Conservation (phyloP, 2,113 vertebrate species). For the Grus americana region DNA sequence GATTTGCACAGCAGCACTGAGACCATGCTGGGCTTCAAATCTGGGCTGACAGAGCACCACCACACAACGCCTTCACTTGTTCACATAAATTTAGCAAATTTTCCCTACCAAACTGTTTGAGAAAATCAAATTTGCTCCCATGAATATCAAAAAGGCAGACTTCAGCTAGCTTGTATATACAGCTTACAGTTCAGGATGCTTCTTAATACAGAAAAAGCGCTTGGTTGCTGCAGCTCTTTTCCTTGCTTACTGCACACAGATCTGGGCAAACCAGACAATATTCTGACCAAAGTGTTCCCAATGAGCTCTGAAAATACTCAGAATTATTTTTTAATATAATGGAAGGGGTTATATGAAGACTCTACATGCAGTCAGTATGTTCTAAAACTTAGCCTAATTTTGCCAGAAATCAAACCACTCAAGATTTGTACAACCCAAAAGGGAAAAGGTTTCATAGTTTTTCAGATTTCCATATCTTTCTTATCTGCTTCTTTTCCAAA, state of each 20-base stretch:
- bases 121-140: background rate
- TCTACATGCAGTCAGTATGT: background rate
- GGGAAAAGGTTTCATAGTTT: background rate
- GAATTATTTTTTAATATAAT: background rate
- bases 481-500: background rate
- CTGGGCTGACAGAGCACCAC: background rate
- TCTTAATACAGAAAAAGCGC: background rate
- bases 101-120: background rate
- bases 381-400: background rate
- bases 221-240: background rate
- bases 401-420: background rate
- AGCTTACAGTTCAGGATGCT: background rate
- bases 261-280: background rate
- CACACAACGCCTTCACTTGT: background rate
- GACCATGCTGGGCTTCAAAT: background rate
- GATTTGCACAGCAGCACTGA: background rate
- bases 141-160: background rate
- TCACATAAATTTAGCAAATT: background rate
- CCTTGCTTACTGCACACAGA: background rate
- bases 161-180: background rate
- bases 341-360: background rate
- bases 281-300: background rate
- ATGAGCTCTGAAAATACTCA: background rate
- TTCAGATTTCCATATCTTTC: background rate
- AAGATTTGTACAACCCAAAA: background rate